These are phyloP conservation scores for Heteromormyrus szaboi DNA, from an alignment of 2,797 vertebrate genomes.

Conservation along the genomic window DNA sequence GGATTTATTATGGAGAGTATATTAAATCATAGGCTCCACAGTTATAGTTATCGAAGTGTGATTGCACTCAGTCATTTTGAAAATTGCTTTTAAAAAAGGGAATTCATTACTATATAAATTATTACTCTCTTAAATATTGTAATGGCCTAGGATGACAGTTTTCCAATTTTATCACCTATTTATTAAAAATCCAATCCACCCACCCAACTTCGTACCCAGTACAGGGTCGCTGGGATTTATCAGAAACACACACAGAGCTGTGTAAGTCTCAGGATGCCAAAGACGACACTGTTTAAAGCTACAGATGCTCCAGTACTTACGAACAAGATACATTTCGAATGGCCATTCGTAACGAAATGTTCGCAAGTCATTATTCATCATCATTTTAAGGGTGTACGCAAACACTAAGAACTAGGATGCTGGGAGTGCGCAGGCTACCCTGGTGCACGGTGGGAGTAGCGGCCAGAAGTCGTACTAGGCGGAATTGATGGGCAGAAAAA, in stretches of 20 bases:
- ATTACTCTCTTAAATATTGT: background rate
- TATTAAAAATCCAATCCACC: conserved; percentile 8
- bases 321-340: background rate
- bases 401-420: background rate
- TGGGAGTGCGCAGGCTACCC: background rate
- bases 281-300: background rate
- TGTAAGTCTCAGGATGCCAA: background rate
- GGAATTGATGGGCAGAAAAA: background rate
- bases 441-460: background rate
- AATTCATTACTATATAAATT: background rate
- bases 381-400: background rate
- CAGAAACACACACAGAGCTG: background rate
- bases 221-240: background rate
- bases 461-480: background rate
- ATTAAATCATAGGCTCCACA: background rate
- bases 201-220: background rate
- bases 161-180: background rate
- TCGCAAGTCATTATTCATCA: background rate
- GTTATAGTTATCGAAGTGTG: background rate
- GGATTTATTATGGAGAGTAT: background rate
- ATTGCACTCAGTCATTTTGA: background rate
- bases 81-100: conserved; percentile 5
- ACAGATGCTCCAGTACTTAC: background rate
- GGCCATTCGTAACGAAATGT: background rate
- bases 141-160: background rate